Evolutionary conservation across 2,797 vertebrate genomes (phyloP), one percentile per base, ranked within the genome.

Genomic region (Halcyon leucocephala): DNA sequence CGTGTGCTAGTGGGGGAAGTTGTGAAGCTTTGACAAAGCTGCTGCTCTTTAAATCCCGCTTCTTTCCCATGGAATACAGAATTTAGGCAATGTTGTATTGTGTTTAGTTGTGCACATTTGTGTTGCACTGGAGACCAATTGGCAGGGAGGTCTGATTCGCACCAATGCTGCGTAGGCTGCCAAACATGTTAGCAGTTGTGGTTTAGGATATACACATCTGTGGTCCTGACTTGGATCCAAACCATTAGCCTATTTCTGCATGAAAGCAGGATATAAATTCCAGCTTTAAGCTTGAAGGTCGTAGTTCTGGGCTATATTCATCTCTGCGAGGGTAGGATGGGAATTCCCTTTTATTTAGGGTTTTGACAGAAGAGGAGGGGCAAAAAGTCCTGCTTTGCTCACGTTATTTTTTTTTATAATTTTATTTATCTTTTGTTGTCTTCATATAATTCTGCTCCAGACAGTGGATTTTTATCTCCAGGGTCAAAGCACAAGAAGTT

Each of bases 141-240:
- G 85, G 86, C 67, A 35, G 78, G 19, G 54, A 83, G 94, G 35
- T 46, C 60, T 52, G 19, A 9, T 8, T 74, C 3, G 0, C 52
- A 41, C n/a, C 72, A 7, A 0, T 1, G 8, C 67, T 79, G 82
- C 62, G 3, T 48, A 37, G 49, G 78, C 91, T 97, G 93, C 88
- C 74, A 72, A 13, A 8, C 35, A 3, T 20, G 74, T 82, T 26
- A 82, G 76, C 82, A 33, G 74, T 81, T 90, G 73, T 81, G 81
- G 37, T 86, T 61, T 81, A 37, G 81, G 85, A 55, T 33, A 2
- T 46, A 64, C 84, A 81, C 85, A 90, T 86, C 78, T 76, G 76
- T 73, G 88, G 5, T 62, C 65, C 82, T 96, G 92, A 74, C 35
- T 78, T 9, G 12, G 29, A n/a, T 62, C 92, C 80, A 89, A 79